phyloP scores from a whole-genome alignment of 2,797 vertebrate genomes.

The Urosaurus nigricauda region DNA sequence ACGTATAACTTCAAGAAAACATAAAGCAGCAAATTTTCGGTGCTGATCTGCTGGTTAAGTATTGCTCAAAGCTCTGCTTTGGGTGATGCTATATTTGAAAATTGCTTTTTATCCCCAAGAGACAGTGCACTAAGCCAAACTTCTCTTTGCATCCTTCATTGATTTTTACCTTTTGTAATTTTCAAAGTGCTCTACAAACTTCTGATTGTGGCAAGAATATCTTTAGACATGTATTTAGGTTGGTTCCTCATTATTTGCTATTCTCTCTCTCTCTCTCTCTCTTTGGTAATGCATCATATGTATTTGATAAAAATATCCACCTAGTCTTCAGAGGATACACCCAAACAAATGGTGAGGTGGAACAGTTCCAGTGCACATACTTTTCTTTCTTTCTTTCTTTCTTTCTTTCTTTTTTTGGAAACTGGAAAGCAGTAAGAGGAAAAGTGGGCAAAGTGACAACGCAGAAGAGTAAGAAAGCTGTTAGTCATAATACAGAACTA shows the following conservation, averaged over 20 bases:
- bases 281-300: slow-evolving; percentile 17
- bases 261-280: slow-evolving; percentile 35
- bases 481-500: neutral
- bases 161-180: slow-evolving; percentile 15
- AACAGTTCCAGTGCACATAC: neutral
- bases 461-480: slow-evolving; percentile 2
- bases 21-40: slow-evolving; percentile 16
- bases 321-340: slow-evolving; percentile 19
- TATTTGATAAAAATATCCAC: slow-evolving; percentile 13
- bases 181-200: slow-evolving; percentile 41
- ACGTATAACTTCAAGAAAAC: neutral
- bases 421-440: slow-evolving; percentile 22
- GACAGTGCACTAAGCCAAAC: slow-evolving; percentile 29
- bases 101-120: slow-evolving; percentile 50
- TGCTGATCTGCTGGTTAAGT: slow-evolving; percentile 1
- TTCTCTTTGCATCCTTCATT: no score
- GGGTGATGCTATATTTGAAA: slow-evolving; percentile 17
- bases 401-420: neutral
- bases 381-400: neutral
- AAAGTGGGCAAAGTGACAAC: neutral
- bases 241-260: slow-evolving; percentile 33
- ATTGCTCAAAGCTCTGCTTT: slow-evolving; percentile 53
- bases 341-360: slow-evolving; percentile 28
- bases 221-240: slow-evolving; percentile 45
- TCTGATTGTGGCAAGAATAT: slow-evolving; percentile 44